Evolutionary conservation across 2,797 vertebrate species (phyloP).

Genomic region (Australoheros facetus): DNA sequence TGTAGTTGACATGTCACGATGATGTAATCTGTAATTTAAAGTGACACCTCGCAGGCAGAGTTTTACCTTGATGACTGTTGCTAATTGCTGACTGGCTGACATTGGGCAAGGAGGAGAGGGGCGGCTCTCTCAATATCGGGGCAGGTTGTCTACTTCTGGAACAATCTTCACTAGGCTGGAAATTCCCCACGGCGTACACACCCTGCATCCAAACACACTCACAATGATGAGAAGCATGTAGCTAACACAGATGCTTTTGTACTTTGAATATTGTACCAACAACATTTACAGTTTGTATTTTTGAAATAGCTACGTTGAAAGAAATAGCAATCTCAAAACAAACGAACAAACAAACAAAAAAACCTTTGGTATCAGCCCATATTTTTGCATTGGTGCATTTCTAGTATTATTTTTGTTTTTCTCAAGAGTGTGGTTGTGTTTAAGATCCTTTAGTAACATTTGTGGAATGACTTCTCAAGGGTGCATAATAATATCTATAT

Average conservation of each 20-base stretch:
- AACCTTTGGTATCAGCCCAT: too few species aligned
- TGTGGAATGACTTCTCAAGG: too few species aligned
- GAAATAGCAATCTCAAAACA: not conserved
- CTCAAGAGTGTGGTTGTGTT: too few species aligned
- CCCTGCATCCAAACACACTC: slow-evolving; percentile 78
- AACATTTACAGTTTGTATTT: not conserved
- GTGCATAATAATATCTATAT: too few species aligned
- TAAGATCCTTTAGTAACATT: too few species aligned
- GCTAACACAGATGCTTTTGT: not conserved
- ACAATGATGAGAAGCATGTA: not conserved
- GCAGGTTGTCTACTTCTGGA: slow-evolving; percentile 71
- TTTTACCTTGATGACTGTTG: slow-evolving; percentile 71
- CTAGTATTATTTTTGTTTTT: too few species aligned
- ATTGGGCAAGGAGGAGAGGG: slow-evolving; percentile 86
- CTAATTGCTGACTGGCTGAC: slow-evolving; percentile 83
- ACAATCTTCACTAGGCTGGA: slow-evolving; percentile 89
- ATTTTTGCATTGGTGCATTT: too few species aligned
- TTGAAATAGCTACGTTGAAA: not conserved
- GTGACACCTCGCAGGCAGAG: not conserved
- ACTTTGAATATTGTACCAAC: not conserved
- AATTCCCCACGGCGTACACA: slow-evolving; percentile 93
- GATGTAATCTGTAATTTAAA: not conserved
- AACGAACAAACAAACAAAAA: too few species aligned
- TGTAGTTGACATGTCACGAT: not conserved
- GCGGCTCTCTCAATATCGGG: slow-evolving; percentile 81